These are phyloP conservation scores for Myodes glareolus DNA, from an alignment of 2,113 vertebrate genomes.

Conservation along the genomic window DNA sequence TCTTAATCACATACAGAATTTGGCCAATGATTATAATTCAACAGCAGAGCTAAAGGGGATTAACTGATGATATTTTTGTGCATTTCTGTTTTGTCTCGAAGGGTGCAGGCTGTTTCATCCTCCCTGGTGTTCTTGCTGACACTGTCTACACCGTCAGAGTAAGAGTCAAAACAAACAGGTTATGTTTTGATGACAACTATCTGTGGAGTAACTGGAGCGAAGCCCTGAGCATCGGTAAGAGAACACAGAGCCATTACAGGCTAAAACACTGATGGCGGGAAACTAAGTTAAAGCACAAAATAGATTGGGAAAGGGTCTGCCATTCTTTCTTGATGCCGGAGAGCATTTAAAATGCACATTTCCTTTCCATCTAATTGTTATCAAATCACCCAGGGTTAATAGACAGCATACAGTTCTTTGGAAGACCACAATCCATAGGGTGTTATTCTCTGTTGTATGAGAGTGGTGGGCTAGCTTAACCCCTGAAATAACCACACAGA, in stretches of 20 bases:
- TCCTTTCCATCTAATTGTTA: slow-evolving; percentile 49
- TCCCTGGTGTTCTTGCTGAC: slow-evolving; percentile 45
- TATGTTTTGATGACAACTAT: slow-evolving; percentile 71
- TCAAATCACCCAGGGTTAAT: slow-evolving; percentile 9
- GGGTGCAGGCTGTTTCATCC: slow-evolving; percentile 66
- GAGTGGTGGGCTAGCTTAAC: too few relatives aligned
- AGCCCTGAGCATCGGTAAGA: slow-evolving; percentile 73
- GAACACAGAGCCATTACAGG: neutral
- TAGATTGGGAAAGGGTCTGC: neutral
- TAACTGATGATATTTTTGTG: slow-evolving; percentile 42
- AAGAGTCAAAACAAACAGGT: slow-evolving; percentile 74
- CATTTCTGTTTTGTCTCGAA: slow-evolving; percentile 70
- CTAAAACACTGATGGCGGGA: neutral
- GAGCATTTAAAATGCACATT: slow-evolving; percentile 24
- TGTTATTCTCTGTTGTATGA: too few relatives aligned
- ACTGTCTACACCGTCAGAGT: slow-evolving; percentile 71
- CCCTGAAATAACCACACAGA: too few relatives aligned
- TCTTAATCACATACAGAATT: slow-evolving; percentile 51
- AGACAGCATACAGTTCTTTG: slow-evolving; percentile 3
- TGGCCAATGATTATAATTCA: slow-evolving; percentile 43
- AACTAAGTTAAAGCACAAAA: slow-evolving; percentile 51
- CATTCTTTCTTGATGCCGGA: slow-evolving; percentile 15
- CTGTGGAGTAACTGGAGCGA: slow-evolving; percentile 80
- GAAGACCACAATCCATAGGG: slow-evolving; percentile 17
- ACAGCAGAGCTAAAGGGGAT: slow-evolving; percentile 29